Evolutionary conservation across 2,797 vertebrate species (phyloP), one percentile per base, ranked within the genome.

Genomic region (Urophycis tenuis): DNA sequence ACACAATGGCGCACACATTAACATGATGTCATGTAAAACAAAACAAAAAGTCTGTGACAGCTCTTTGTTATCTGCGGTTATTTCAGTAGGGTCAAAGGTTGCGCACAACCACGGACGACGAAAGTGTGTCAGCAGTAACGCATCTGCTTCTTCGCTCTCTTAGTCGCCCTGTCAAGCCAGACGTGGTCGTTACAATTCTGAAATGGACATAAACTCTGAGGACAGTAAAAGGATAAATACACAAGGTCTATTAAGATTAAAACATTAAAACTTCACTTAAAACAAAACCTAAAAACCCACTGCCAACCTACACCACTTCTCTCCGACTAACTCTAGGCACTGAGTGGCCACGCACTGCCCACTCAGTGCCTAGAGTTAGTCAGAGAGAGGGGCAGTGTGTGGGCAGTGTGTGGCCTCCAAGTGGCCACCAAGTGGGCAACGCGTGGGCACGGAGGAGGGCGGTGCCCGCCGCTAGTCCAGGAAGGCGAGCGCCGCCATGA

Each of bases 401-500:
- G n/a, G n/a, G n/a, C n/a, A n/a, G n/a, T n/a, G n/a, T n/a, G n/a
- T n/a, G n/a, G n/a, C n/a, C n/a, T n/a, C n/a, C n/a, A n/a, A n/a
- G n/a, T n/a, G n/a, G n/a, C n/a, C n/a, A n/a, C n/a, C n/a, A n/a
- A 25, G 49, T 1, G 1, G 45, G 22, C 2, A 22, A 15, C 1
- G 35, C 7, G 36, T 39, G 36, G 36, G 14, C 10, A 39, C 36
- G 22, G 7, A 25, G 22, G 14, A 41, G 25, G 22, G 25, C 53
- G 7, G 25, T 12, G 5, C 5, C 39, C n/a, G 3, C 69, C 30
- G 69, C 31, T 71, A 97, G 79, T 92, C 94, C 85, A 95, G 36
- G 70, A 97, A 92, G 0, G 93, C 92, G 76, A 96, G 91, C 0
- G 85, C 76, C 0, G 95, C 94, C 95, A 97, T 96, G 87, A 95